Base-by-base conservation (phyloP, 1,140 invertebrate genomes). In the Heliconius hewitsoni region DNA sequence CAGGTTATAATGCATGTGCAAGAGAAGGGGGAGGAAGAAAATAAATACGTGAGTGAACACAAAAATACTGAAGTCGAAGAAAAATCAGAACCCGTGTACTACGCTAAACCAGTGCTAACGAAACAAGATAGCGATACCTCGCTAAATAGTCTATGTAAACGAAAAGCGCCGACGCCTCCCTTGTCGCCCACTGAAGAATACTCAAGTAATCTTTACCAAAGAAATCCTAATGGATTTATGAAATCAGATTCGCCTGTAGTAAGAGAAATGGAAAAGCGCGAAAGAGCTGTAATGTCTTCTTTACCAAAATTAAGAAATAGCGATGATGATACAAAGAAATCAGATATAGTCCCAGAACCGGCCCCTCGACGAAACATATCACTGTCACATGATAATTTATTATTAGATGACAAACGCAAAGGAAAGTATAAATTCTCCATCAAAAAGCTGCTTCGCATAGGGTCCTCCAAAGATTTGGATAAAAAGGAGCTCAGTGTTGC, bases 391-490 rank as follows among this genome's bases (percentile, higher is more conserved):
- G 97, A 97, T 82, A 97, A 96, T 87, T 86, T 97, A 66, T 89
- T 95, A 0, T 85, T 92, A 71, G 96, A 95, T 37, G 96, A 97
- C 78, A 96, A 96, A 92, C 96, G 96, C 73, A 97, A 97, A 95
- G 96, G 96, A 18, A 96, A 96, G 84, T 90, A 95, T 2, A 96
- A 96, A 80, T 98, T 98, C 85, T 98, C 97, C 0, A 95, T 98
- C n/a, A 97, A 97, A 85, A 98, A 98, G 85, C 96, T 98, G 55
- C 89, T 98, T 9, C 95, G 97, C 66, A 97, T 98, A 93, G 97
- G 97, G 5, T 96, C 95, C 2, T 96, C 95, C 39, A 96, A 96
- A 85, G 96, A 97, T 73, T 94, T 96, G 71, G 95, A 96, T 79
- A 95, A 96, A 84, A 95, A 95, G 72, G 94, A 95, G 78, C 71